These are phyloP conservation scores for Aphelenchoides fujianensis DNA, from an alignment of 1,140 invertebrate species.

Conservation along the genomic window DNA sequence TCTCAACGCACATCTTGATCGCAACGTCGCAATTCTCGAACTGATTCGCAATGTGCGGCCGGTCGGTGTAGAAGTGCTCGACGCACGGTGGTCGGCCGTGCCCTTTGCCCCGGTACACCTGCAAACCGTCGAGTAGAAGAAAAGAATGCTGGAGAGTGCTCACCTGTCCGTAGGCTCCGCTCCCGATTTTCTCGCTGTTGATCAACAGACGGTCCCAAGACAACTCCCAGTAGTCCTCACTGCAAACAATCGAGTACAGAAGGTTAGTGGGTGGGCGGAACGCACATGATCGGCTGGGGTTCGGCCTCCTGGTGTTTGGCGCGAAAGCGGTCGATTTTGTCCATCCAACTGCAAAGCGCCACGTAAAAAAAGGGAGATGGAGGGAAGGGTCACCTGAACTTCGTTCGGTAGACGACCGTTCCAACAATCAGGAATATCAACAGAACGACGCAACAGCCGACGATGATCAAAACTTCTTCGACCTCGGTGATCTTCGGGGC, in stretches of 20 bases:
- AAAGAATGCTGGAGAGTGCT: no score
- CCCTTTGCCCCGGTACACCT: slow-evolving; percentile 48
- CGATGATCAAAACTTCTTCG: no score
- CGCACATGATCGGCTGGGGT: slow-evolving; percentile 23
- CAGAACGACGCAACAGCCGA: slow-evolving; percentile 37
- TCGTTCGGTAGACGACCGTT: slow-evolving; percentile 44
- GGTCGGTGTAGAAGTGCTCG: slow-evolving; percentile 35
- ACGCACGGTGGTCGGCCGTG: slow-evolving; percentile 41
- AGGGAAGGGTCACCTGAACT: slow-evolving; percentile 28
- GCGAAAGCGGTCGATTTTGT: slow-evolving; percentile 44
- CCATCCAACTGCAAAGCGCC: slow-evolving; percentile 41
- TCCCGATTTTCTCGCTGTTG: slow-evolving; percentile 49
- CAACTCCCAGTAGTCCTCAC: slow-evolving; percentile 52
- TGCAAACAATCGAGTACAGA: slow-evolving; percentile 22
- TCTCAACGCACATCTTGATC: no score
- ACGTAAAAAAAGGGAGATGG: no score
- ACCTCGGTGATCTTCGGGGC: no score
- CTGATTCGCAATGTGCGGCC: slow-evolving; percentile 16
- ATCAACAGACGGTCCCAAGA: slow-evolving; percentile 48
- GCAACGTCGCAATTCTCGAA: slow-evolving; percentile 47
- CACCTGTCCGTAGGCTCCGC: slow-evolving; percentile 50
- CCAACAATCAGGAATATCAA: slow-evolving; percentile 37
- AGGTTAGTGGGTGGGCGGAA: background rate
- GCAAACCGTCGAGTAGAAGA: no score
- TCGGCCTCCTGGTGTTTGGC: slow-evolving; percentile 26